Evolutionary conservation across 2,888 invertebrate genomes (phyloP).

Genomic region (Cataglyphis rosenhaueri): DNA sequence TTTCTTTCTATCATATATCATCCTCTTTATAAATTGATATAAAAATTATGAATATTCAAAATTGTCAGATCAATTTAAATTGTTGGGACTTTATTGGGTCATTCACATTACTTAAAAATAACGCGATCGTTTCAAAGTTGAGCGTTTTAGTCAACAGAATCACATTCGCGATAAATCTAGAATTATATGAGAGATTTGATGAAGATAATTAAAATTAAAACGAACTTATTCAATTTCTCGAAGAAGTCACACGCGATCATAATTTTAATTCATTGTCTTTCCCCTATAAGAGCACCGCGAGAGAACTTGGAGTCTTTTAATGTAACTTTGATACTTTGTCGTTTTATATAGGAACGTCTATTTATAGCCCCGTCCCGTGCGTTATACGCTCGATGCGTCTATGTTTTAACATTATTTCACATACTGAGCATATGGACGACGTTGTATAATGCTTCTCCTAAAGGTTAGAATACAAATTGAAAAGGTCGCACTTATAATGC

Average conservation of each 20-base stretch:
- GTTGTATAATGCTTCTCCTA: constrained; percentile 37
- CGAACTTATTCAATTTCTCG: not conserved
- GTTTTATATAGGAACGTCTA: constrained; percentile 46
- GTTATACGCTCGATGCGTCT: constrained; percentile 36
- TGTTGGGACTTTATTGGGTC: not conserved
- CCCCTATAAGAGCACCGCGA: not conserved
- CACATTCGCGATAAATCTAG: not conserved
- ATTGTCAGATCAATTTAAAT: not conserved
- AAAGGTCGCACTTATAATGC: constrained; percentile 69
- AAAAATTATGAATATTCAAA: not conserved
- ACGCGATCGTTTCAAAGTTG: not conserved
- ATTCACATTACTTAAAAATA: not conserved
- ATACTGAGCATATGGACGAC: constrained; percentile 31
- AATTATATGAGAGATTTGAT: not conserved
- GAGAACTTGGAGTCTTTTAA: constrained; percentile 27
- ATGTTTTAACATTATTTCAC: constrained; percentile 47
- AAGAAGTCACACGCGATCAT: not conserved
- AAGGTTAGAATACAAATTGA: constrained; percentile 73
- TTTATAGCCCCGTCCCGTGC: constrained; percentile 30
- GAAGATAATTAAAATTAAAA: not conserved
- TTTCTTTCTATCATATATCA: not conserved
- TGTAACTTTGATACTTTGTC: constrained; percentile 33
- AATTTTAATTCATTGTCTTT: constrained; percentile 17
- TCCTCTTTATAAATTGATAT: not conserved
- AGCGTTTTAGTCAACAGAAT: not conserved